Evolutionary conservation across 2,797 vertebrate species (phyloP), one percentile per base, ranked within the genome.

Genomic region (Rhinella marina): DNA sequence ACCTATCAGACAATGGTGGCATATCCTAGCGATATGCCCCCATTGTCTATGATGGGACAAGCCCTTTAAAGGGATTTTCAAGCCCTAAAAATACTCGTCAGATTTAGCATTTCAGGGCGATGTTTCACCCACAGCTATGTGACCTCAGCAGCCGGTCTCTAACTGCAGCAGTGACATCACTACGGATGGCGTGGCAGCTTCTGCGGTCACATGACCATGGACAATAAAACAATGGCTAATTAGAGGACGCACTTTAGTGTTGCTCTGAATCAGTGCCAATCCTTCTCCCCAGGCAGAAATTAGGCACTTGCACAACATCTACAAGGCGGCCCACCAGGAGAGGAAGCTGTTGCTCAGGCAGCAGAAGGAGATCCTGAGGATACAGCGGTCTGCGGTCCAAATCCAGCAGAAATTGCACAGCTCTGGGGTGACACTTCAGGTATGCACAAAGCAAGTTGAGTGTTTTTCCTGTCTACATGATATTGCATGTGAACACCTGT

Each of bases 291-390:
- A 96, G 95, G 93, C 87, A 72, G 94, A 95, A 86, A 94, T 95
- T 61, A 84, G 80, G 3, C 78, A 91, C 84, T 91, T 95, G 90
- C 86, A 61, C 62, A 92, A 89, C 8, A 13, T 90, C 0, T 91
- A 90, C 83, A 90, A 81, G 86, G 90, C 86, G 2, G 92, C 91
- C 7, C 91, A 88, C 68, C 91, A 32, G 1, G 93, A 94, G 87
- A 92, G 93, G 83, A 93, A 90, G 25, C 90, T 94, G 3, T 87
- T 95, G 3, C 88, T 95, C 85, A 92, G 90, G 61, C 94, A 95
- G 25, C 93, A 94, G 79, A 90, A 70, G 83, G 93, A 94, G 66
- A 78, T 94, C 32, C 84, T 93, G 73, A 79, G 86, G 23, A 90
- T 93, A 62, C 91, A 66, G 86, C 90, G 61, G 61, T 91, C 92